Base-by-base conservation (phyloP, 2,888 invertebrate genomes). In the Polydesmus complanatus region DNA sequence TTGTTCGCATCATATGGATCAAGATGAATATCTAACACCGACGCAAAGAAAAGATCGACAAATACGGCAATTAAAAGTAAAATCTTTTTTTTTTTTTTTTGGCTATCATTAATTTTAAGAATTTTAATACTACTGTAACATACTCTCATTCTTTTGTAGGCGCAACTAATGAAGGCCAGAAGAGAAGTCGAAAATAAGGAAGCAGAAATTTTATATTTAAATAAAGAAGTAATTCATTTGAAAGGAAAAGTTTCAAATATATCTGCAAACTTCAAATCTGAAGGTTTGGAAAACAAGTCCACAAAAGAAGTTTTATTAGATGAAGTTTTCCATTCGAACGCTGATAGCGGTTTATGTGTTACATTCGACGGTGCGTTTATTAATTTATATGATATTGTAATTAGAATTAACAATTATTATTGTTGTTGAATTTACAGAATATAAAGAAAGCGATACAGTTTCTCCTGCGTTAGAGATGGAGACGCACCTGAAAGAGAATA, bases 41-140 rank as follows among this genome's bases (percentile, higher is more conserved):
- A 91, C 90, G 1, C 91, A 91, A 72, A 78, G 90, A 63, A 88
- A 88, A 11, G 85, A 88, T 69, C 79, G 83, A 67, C 88, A 89
- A 73, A 83, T 91, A 48, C 80, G 85, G 64, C 81, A 85, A 62
- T 80, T 90, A 54, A 76, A 77, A 72, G 77, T 77, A 65, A 66
- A 64, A 37, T 14, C 58, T 60, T 14, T 26, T 56, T 26, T 56
- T 54, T 27, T 56, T 47, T 48, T 55, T 14, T n/a, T n/a, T n/a
- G n/a, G n/a, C n/a, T n/a, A n/a, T n/a, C n/a, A n/a, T n/a, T n/a
- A n/a, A n/a, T n/a, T n/a, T n/a, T n/a, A n/a, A n/a, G n/a, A n/a
- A n/a, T n/a, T n/a, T n/a, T n/a, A n/a, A n/a, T n/a, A n/a, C n/a
- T n/a, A n/a, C n/a, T n/a, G n/a, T n/a, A n/a, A n/a, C n/a, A n/a